Evolutionary conservation across 1,140 invertebrate species (phyloP).

Genomic region (Drosophila ananassae): DNA sequence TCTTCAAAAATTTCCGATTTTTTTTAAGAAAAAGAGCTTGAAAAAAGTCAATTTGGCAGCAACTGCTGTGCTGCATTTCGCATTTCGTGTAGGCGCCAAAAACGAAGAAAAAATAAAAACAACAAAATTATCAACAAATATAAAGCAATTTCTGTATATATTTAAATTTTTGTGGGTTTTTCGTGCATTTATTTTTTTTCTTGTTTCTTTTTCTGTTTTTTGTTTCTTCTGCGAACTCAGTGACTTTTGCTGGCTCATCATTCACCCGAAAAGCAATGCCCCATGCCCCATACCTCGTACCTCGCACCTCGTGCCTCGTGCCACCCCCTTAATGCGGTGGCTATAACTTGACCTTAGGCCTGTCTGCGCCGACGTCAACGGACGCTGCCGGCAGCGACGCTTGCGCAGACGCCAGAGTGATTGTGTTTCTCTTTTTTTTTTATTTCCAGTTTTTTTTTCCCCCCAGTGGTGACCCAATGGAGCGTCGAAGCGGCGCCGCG

Average conservation of each 20-base stretch:
- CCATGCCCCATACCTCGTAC: not conserved
- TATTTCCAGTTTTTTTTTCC: constrained; percentile 5
- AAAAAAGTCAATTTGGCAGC: not conserved
- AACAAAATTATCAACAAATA: constrained; percentile 9
- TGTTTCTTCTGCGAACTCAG: constrained; percentile 19
- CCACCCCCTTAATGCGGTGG: not conserved
- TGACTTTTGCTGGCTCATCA: constrained; percentile 40
- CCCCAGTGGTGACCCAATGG: constrained; percentile 52
- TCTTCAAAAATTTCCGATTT: too few relatives aligned
- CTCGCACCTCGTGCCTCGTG: constrained; percentile 16
- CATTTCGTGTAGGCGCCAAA: constrained; percentile 55
- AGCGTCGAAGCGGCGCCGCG: constrained; percentile 67
- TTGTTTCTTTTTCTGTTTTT: constrained; percentile 1
- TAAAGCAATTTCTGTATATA: constrained; percentile 53
- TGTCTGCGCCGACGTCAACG: constrained; percentile 69
- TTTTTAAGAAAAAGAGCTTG: too few relatives aligned
- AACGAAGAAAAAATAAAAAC: constrained; percentile 17
- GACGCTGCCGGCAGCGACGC: constrained; percentile 54
- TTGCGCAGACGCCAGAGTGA: constrained; percentile 53
- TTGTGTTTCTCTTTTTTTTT: constrained; percentile 29
- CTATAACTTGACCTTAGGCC: constrained; percentile 69
- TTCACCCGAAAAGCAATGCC: constrained; percentile 34
- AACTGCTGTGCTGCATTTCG: constrained; percentile 10
- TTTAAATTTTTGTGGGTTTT: constrained; percentile 52
- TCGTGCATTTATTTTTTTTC: constrained; percentile 9